These are phyloP conservation scores for Premnoplex brunnescens DNA, from an alignment of 2,797 vertebrate genomes.

Conservation along the genomic window DNA sequence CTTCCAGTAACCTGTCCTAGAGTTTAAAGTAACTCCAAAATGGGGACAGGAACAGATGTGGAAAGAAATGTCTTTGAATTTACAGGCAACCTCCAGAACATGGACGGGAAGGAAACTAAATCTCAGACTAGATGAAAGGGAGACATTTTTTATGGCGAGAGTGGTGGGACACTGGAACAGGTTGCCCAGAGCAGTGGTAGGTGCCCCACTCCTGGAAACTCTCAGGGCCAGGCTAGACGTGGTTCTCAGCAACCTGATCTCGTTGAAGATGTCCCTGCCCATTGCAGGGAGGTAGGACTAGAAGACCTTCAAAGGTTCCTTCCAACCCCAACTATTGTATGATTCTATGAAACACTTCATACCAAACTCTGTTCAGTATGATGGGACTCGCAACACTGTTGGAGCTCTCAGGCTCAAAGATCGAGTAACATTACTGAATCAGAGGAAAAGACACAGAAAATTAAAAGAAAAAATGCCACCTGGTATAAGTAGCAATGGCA, in stretches of 20 bases:
- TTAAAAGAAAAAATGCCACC: background rate
- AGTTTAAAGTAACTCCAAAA: background rate
- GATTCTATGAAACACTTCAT: background rate
- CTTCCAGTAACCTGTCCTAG: background rate
- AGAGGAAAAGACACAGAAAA: background rate
- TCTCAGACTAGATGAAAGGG: background rate
- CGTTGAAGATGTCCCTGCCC: background rate
- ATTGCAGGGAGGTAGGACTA: background rate
- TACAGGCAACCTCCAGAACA: background rate
- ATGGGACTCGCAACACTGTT: background rate
- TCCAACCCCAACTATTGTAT: background rate
- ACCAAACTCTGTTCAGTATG: background rate
- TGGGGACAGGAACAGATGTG: background rate
- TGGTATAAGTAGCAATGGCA: background rate
- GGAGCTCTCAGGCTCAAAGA: background rate
- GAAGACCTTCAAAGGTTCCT: background rate
- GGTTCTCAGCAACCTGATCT: background rate
- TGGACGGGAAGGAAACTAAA: background rate
- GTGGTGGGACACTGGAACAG: background rate
- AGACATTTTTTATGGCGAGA: accelerated
- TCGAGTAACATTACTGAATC: background rate
- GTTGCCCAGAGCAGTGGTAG: background rate
- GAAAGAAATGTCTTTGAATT: background rate
- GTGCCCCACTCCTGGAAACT: background rate
- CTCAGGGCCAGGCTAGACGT: accelerated